Conservation (phyloP, 2,113 vertebrate genomes). For the Butastur rufipennis region DNA sequence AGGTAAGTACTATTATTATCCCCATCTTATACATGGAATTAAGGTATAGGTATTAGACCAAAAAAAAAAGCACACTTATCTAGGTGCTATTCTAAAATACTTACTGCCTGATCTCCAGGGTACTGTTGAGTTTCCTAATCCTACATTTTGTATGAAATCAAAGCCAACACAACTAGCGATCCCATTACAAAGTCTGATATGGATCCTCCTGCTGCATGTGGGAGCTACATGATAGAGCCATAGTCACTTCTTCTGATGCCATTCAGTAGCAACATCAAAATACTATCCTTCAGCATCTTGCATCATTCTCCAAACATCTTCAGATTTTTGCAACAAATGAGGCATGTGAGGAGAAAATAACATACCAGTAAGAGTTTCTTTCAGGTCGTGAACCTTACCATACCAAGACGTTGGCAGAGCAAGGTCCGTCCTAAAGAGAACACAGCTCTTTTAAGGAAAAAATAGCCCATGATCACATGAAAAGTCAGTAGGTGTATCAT, state of each 20-base stretch:
- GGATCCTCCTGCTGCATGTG: rapidly evolving
- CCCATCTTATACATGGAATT: neutral
- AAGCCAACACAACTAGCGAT: neutral
- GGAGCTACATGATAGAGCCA: neutral
- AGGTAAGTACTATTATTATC: neutral
- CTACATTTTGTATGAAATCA: neutral
- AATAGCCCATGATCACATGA: neutral
- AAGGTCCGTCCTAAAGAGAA: neutral
- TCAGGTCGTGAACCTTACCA: neutral
- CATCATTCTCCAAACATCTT: neutral
- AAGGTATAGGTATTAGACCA: neutral
- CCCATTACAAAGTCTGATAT: neutral
- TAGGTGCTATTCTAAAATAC: neutral
- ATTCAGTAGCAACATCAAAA: neutral
- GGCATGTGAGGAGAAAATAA: neutral
- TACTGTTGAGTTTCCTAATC: neutral
- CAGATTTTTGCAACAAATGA: neutral
- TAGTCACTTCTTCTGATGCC: rapidly evolving
- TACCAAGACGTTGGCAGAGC: neutral
- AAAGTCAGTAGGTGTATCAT: neutral
- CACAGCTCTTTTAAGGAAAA: neutral
- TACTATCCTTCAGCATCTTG: neutral
- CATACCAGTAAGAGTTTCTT: neutral
- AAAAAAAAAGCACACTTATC: neutral
- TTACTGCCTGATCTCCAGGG: neutral